These are phyloP conservation scores for Eulemur rufifrons DNA, from an alignment of 2,113 vertebrate species.

Conservation along the genomic window DNA sequence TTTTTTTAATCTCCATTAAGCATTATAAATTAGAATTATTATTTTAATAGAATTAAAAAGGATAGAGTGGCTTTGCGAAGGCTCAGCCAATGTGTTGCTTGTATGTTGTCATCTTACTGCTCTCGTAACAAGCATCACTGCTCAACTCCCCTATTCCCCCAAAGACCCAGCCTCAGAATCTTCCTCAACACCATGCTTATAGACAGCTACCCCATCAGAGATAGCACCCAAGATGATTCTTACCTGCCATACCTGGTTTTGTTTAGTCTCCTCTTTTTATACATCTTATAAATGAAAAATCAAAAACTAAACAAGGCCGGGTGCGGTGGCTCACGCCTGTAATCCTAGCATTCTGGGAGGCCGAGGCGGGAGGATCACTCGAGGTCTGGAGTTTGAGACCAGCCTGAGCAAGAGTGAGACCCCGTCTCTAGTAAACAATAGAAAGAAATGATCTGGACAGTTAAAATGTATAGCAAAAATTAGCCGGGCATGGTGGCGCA, in stretches of 20 bases:
- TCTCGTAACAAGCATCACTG: neutral
- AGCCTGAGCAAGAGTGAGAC: too few relatives aligned
- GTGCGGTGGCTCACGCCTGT: too few relatives aligned
- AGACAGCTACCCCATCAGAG: neutral
- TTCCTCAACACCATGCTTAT: neutral
- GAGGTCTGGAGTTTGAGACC: too few relatives aligned
- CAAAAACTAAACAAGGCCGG: neutral
- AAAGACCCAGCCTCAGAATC: neutral
- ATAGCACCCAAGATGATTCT: neutral
- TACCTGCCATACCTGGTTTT: neutral
- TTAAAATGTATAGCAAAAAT: too few relatives aligned
- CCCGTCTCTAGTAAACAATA: too few relatives aligned
- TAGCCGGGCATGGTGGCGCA: too few relatives aligned
- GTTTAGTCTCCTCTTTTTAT: neutral
- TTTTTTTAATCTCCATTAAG: neutral
- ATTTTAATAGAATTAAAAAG: neutral
- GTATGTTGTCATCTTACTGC: neutral
- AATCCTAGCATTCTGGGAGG: too few relatives aligned
- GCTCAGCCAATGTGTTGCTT: neutral
- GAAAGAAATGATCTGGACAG: too few relatives aligned
- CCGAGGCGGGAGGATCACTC: too few relatives aligned
- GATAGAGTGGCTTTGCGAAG: neutral
- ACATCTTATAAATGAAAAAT: slow-evolving; percentile 8
- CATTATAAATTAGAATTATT: slow-evolving; percentile 15
- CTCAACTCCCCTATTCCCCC: neutral